Evolutionary conservation across 2,113 vertebrate genomes (phyloP).

Genomic region (Arothron firmamentum): DNA sequence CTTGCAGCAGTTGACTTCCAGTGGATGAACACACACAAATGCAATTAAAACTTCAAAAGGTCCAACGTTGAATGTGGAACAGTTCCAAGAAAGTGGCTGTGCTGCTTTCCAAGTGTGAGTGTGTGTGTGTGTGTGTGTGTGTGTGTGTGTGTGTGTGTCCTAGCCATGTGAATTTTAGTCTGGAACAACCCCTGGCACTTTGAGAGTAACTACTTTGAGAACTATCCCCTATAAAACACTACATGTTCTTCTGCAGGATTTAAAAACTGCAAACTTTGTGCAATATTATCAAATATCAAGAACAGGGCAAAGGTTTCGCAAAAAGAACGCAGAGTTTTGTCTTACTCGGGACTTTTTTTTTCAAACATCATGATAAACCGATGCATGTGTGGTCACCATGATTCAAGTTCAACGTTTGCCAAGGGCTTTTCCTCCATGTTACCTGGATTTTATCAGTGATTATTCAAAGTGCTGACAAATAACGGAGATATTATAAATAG

Average conservation of each 20-base stretch:
- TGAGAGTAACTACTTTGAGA: slow-evolving; percentile 2
- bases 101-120: slow-evolving; percentile 48
- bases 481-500: background rate
- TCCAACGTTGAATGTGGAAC: slow-evolving; percentile 37
- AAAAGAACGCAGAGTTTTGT: too few species aligned
- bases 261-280: slow-evolving; percentile 18
- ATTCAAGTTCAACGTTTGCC: slow-evolving; percentile 42
- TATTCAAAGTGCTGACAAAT: slow-evolving; percentile 19
- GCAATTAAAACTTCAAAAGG: slow-evolving; percentile 57
- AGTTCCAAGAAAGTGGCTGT: slow-evolving; percentile 53
- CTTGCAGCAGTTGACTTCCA: slow-evolving; percentile 6
- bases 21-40: background rate
- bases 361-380: slow-evolving; percentile 5
- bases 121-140: slow-evolving; percentile 46
- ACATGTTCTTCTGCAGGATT: slow-evolving; percentile 7
- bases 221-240: background rate
- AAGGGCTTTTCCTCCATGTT: slow-evolving; percentile 22
- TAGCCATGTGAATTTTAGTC: slow-evolving; percentile 52
- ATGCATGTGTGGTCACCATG: slow-evolving; percentile 25
- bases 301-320: too few species aligned
- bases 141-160: slow-evolving; percentile 43
- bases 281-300: background rate
- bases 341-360: background rate
- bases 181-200: slow-evolving; percentile 43
- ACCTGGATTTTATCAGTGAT: slow-evolving; percentile 10